These are phyloP conservation scores for Sarcophaga caerulescens DNA, from an alignment of 2,888 invertebrate genomes.

Conservation along the genomic window DNA sequence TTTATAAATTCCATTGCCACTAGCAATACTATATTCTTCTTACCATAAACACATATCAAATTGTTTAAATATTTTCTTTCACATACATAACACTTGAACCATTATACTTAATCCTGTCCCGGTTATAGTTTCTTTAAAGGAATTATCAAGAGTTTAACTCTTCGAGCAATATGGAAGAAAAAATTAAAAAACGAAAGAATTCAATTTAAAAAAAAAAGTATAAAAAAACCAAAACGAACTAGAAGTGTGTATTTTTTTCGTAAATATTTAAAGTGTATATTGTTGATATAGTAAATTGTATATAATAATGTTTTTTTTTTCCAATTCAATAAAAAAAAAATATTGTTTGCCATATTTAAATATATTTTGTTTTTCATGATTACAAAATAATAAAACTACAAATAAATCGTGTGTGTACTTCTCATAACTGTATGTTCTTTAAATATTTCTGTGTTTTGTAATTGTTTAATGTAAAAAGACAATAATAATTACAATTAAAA, in stretches of 20 bases:
- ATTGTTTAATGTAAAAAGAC: conserved; percentile 52
- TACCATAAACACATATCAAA: too few relatives aligned
- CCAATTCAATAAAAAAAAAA: conserved; percentile 56
- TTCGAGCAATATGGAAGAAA: background rate
- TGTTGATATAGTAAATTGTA: conserved; percentile 51
- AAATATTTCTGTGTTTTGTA: conserved; percentile 43
- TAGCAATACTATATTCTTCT: too few relatives aligned
- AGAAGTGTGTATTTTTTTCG: conserved; percentile 24
- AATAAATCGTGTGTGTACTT: conserved; percentile 63
- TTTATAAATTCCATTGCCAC: too few relatives aligned
- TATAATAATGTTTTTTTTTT: conserved; percentile 43
- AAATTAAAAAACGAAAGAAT: background rate
- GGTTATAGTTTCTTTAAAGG: too few relatives aligned
- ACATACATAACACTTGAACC: too few relatives aligned
- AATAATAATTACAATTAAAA: conserved; percentile 64
- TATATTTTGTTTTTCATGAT: conserved; percentile 49
- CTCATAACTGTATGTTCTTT: conserved; percentile 38
- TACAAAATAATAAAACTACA: conserved; percentile 60
- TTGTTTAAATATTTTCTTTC: too few relatives aligned
- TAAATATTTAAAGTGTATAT: conserved; percentile 47
- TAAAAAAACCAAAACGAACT: background rate
- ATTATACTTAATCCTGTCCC: too few relatives aligned
- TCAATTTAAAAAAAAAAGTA: conserved; percentile 21
- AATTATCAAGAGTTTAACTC: too few relatives aligned
- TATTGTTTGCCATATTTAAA: conserved; percentile 43